Conservation (phyloP, 2,888 invertebrate genomes). For the Brachypalpus laphriformis region DNA sequence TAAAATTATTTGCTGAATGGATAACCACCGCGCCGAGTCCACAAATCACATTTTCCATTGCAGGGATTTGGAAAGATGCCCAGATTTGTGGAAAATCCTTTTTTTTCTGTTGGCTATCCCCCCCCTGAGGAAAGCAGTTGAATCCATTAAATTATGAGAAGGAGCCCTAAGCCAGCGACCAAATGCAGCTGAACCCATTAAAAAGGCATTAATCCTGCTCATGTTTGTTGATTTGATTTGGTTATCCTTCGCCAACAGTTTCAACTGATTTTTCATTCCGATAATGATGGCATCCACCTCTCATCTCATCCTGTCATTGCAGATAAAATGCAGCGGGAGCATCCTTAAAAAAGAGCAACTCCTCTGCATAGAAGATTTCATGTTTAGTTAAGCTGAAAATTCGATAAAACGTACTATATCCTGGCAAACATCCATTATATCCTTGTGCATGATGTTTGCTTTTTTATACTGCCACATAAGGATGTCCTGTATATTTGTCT, state of each 20-base stretch:
- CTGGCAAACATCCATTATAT: constrained; percentile 15
- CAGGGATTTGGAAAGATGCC: constrained; percentile 42
- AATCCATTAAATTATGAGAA: constrained; percentile 41
- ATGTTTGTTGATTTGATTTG: constrained; percentile 30
- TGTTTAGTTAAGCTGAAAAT: constrained; percentile 48
- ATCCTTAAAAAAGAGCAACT: too few relatives aligned
- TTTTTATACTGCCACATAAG: neutral
- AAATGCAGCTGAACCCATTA: constrained; percentile 32
- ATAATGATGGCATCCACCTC: neutral
- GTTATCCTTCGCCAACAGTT: constrained; percentile 1
- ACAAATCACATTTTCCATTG: constrained; percentile 41
- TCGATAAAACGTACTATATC: constrained; percentile 33
- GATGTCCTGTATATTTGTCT: neutral
- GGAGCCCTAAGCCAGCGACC: neutral
- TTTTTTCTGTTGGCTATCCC: neutral
- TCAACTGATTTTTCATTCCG: constrained; percentile 8
- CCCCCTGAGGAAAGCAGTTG: neutral
- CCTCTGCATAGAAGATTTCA: constrained; percentile 37
- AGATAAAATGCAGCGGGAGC: neutral
- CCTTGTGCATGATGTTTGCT: neutral
- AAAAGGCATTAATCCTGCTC: constrained; percentile 43
- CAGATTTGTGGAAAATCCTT: neutral
- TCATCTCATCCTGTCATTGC: neutral
- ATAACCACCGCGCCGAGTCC: constrained; percentile 19
- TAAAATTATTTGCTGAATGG: neutral